Evolutionary conservation across 2,113 vertebrate species (phyloP).

Genomic region (Microcebus griseorufus): DNA sequence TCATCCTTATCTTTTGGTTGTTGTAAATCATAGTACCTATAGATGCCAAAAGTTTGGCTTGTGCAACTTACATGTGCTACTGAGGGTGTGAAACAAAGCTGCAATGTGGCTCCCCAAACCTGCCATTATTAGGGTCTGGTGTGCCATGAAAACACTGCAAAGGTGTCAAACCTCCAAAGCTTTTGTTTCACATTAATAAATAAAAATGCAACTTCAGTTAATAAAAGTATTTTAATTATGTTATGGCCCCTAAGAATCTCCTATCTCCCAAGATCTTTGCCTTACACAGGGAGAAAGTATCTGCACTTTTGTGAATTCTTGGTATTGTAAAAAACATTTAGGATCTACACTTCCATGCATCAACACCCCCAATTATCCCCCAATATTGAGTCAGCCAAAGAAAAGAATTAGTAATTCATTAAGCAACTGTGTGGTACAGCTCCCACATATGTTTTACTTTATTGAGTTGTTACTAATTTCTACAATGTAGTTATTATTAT

Average conservation of each 20-base stretch:
- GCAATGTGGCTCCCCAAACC: not conserved
- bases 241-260: not conserved
- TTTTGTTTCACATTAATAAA: slow-evolving; percentile 27
- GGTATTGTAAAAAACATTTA: not conserved
- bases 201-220: not conserved
- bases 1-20: slow-evolving; percentile 17
- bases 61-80: not conserved
- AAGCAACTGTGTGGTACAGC: not conserved
- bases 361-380: not conserved
- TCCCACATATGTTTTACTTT: not conserved
- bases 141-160: not conserved
- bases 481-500: not conserved
- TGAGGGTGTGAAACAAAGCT: not conserved
- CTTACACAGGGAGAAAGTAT: not conserved
- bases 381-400: not conserved
- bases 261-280: not conserved
- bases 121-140: not conserved
- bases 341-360: not conserved
- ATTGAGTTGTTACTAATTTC: not conserved
- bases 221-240: not conserved
- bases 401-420: not conserved
- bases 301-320: not conserved
- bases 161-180: not conserved
- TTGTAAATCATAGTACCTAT: not conserved
- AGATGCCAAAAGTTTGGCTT: not conserved